Evolutionary conservation across 2,797 vertebrate genomes (phyloP), one percentile per base, ranked within the genome.

Genomic region (Enteromius radiatus): DNA sequence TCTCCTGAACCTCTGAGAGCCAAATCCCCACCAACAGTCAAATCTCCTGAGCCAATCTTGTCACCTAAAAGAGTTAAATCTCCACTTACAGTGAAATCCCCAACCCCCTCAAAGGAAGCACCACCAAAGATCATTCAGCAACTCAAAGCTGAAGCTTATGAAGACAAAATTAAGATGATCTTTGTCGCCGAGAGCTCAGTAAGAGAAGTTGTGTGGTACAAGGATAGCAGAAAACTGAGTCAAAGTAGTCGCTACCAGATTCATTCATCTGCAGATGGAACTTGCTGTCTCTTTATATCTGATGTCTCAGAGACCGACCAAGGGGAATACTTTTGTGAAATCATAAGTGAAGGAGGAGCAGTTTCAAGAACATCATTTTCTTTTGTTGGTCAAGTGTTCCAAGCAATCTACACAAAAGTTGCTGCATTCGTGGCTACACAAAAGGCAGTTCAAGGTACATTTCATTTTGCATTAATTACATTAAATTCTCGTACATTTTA

Each of bases 281-380:
- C 95, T 85, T 99, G 96, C 45, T 97, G 95, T 88, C 96, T 99
- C 70, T 92, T 94, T 82, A 97, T 99, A 82, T 93, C 95, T 15
- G 94, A 96, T n/a, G 91, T 99, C 73, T 88, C 85, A 5, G 96
- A 98, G 88, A 94, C 93, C 23, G 98, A 99, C 88, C 94, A 97
- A 87, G 98, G 98, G 88, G 97, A 98, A 92, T 99, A 98, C 71
- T 90, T 89, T 67, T 99, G 98, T 93, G 98, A 99, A 93, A 94
- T 99, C 89, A 95, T 90, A 80, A 94, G 96, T 70, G 96, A 98
- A 89, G 96, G 96, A 88, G 97, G 96, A 56, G 84, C 80, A 26
- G 83, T 95, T 69, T 97, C 97, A 77, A 98, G 96, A 93, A 97
- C 97, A 79, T 96, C 92, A 84, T 97, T 98, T 87, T 96, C 96